Evolutionary conservation across 2,113 vertebrate species (phyloP), one percentile per base, ranked within the genome.

Genomic region (Craseonycteris thonglongyai): DNA sequence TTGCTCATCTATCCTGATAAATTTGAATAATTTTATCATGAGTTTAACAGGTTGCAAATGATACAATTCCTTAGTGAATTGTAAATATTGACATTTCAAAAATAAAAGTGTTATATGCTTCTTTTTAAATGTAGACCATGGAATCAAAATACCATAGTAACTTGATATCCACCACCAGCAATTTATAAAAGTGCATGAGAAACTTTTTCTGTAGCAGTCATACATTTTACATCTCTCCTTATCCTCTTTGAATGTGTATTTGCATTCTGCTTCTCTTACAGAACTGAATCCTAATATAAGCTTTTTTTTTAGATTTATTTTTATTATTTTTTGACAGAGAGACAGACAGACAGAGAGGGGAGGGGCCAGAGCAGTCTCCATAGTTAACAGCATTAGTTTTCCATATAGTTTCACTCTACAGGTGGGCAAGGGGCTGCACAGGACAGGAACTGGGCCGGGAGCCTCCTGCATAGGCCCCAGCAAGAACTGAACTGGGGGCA

Each of bases 151-250:
- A 68, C 22, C 71, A 84, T 13, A 33, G 56, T 74, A 49, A 79
- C 33, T 82, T n/a, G 63, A 93, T 86, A 38, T 14, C 47, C 3
- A 79, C 0, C 1, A 68, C n/a, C 15, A 86, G 8, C 21, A 16
- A 89, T 61, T 93, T 74, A 89, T 82, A 87, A 86, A 93, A 91
- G 14, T 47, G 49, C 19, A 68, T 79, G 51, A 78, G 76, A 76
- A 80, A 21, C 0, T 9, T 82, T 51, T 35, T 5, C 19, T 49
- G 58, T 75, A 35, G 26, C 7, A 66, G 8, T 3, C 5, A 58
- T 30, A 80, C 65, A 7, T 68, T 78, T 69, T 42, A 49, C 2
- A 13, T 68, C 54, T 66, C 26, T 72, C 26, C 22, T 83, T 88
- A 74, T 65, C 24, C 59, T 94, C 2, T 42, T 87, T 59, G 45